These are phyloP conservation scores for Zeuzera pyrina DNA, from an alignment of 2,888 invertebrate species.

Conservation along the genomic window DNA sequence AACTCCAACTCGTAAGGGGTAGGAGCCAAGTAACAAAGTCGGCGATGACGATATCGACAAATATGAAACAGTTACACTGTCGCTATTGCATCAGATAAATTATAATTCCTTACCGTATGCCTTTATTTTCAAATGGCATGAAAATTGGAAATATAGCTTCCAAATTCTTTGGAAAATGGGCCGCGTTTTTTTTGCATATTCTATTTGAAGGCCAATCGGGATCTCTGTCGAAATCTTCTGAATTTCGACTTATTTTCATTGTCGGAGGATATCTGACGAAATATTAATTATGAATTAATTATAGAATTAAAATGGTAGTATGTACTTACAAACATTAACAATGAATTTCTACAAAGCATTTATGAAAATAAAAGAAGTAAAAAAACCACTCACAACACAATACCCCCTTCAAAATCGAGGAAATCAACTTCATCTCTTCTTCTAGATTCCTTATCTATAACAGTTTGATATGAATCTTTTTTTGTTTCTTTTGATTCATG, in stretches of 20 bases:
- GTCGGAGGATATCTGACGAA: constrained; percentile 56
- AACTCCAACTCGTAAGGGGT: too few relatives aligned
- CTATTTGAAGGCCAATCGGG: constrained; percentile 68
- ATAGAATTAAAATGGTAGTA: not conserved
- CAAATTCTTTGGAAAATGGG: constrained; percentile 49
- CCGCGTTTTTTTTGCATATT: constrained; percentile 55
- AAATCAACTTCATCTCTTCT: constrained; percentile 8
- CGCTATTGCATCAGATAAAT: too few relatives aligned
- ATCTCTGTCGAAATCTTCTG: constrained; percentile 65
- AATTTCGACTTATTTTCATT: constrained; percentile 57
- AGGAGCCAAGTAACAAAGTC: too few relatives aligned
- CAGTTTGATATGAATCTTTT: not conserved
- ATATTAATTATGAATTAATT: not conserved
- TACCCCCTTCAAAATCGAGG: constrained; percentile 17
- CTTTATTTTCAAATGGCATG: constrained; percentile 84
- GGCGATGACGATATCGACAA: too few relatives aligned
- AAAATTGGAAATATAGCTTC: constrained; percentile 77
- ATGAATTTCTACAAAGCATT: not conserved
- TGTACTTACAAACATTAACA: not conserved
- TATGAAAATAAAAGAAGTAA: constrained; percentile 1
- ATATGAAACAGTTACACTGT: too few relatives aligned
- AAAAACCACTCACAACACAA: constrained; percentile 14
- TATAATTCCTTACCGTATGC: constrained; percentile 73
- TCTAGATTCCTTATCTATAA: not conserved
- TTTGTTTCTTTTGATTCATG: not conserved